phyloP scores from a whole-genome alignment of 2,113 vertebrate genomes.

The Oplegnathus fasciatus region DNA sequence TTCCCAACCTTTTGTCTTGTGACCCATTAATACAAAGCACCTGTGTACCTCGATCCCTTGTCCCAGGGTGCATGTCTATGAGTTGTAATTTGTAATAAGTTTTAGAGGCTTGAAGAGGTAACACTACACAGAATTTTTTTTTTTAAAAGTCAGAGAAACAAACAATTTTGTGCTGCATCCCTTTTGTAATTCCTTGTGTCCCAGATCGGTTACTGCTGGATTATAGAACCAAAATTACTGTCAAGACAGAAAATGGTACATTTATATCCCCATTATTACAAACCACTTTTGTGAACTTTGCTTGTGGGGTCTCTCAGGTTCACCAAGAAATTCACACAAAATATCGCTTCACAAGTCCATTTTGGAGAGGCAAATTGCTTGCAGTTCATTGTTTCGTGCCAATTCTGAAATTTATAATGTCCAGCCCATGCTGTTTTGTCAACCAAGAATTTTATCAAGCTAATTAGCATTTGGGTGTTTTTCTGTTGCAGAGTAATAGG shows the following conservation, averaged over 20 bases:
- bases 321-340: neutral
- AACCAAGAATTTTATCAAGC: neutral
- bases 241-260: neutral
- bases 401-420: neutral
- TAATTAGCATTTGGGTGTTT: neutral
- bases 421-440: neutral
- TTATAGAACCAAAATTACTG: neutral
- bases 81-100: neutral
- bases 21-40: neutral
- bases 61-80: neutral
- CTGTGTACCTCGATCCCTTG: neutral
- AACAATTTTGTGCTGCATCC: neutral
- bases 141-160: neutral
- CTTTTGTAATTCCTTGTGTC: neutral
- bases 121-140: neutral
- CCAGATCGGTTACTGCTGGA: neutral
- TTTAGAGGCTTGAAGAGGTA: neutral
- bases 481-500: neutral
- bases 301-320: neutral
- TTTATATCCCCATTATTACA: neutral
- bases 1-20: neutral
- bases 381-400: neutral
- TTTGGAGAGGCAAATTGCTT: neutral
- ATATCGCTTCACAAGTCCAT: neutral
- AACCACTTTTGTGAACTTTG: neutral